Conservation (phyloP, 2,113 vertebrate genomes). For the Chaetops frenatus region DNA sequence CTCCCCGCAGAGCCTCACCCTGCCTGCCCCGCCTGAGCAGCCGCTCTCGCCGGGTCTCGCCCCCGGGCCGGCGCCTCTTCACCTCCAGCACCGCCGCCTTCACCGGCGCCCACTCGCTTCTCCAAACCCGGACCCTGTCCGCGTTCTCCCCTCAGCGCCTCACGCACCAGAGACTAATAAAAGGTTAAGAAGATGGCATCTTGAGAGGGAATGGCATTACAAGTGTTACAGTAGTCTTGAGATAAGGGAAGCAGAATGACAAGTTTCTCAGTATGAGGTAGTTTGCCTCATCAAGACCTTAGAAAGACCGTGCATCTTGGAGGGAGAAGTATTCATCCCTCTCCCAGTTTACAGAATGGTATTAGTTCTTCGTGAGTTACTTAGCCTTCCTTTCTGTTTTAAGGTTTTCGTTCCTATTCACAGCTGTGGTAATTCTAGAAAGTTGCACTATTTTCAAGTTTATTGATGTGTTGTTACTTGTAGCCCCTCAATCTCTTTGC, state of each 20-base stretch:
- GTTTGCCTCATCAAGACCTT: background rate
- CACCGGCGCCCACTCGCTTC: fast-evolving
- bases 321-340: background rate
- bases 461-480: background rate
- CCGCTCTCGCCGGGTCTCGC: fast-evolving
- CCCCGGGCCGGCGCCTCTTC: fast-evolving
- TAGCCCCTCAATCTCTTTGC: background rate
- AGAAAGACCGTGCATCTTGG: background rate
- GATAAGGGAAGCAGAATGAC: background rate
- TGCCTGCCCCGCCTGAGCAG: background rate
- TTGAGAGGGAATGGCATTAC: background rate
- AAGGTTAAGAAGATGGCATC: background rate
- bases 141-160: background rate
- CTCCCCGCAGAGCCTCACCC: background rate
- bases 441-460: background rate
- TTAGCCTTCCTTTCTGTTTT: background rate
- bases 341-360: background rate
- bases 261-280: background rate
- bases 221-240: background rate
- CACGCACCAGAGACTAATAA: fast-evolving
- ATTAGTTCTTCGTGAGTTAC: background rate
- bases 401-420: background rate
- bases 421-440: background rate
- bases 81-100: fast-evolving
- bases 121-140: fast-evolving